Base-by-base conservation (phyloP, 2,113 vertebrate genomes). In the Anthoscopus minutus region DNA sequence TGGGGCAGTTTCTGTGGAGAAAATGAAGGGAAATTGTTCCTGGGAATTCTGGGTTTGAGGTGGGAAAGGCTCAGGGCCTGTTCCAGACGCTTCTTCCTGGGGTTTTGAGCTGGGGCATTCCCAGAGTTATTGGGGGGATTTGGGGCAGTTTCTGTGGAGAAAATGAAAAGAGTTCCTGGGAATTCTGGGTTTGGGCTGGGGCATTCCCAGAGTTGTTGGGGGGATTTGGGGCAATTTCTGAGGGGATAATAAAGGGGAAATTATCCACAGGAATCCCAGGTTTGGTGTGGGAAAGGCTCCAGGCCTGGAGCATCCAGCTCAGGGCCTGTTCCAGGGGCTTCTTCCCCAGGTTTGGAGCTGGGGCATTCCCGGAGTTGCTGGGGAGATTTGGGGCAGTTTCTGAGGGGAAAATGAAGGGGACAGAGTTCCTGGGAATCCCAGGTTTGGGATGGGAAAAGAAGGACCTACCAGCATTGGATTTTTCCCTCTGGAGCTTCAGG, bases 401-500 rank as follows among this genome's bases (percentile, higher is more conserved):
- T 56, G 70, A 18, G 25, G 42, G 8, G 7, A 45, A 11, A 54
- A 54, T 1, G 12, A 73, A 44, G 40, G 18, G 18, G 4, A 22
- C 13, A 44, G 18, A 21, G 3, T 3, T 58, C 22, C 56, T 38
- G 57, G 16, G 16, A 15, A 40, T n/a, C 6, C 45, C 22, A 33
- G 13, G 7, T 15, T 48, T 25, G 16, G 44, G 2, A 0, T 50
- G 24, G 37, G 47, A 53, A 42, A 35, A 51, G 37, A 44, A 28
- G 45, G 53, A 81, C 86, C 28, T 60, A 89, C 86, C 86, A 53
- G 86, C 86, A 31, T 5, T 74, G 23, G 86, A 81, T 18, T 89
- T 89, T 40, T 89, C 86, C n/a, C 2, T 81, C 78, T 89, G 86
- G 28, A 89, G 86, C 16, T 89, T 89, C 45, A 89, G 69, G 78